Conservation (phyloP, 2,113 vertebrate species). For the Lathamus discolor region DNA sequence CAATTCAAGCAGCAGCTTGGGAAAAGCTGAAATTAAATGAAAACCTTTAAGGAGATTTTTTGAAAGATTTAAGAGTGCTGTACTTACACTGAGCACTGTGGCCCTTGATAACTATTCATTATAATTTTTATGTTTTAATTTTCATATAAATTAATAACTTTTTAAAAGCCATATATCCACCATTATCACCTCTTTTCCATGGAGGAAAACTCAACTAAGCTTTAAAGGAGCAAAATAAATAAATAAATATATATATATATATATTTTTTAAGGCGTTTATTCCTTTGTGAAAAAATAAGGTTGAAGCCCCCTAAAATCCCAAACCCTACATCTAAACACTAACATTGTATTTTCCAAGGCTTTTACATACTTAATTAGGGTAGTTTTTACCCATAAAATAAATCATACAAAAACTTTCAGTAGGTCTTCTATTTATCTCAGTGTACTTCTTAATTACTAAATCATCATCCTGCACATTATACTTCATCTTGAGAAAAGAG, state of each 20-base stretch:
- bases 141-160: background rate
- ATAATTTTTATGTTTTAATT: conserved; percentile 34
- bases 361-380: background rate
- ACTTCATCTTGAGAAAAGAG: background rate
- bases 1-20: background rate
- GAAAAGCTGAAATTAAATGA: background rate
- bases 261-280: background rate
- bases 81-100: background rate
- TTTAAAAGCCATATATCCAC: background rate
- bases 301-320: background rate
- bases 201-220: background rate
- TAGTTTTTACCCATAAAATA: background rate
- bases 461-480: background rate
- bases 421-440: background rate
- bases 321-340: background rate
- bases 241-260: no score
- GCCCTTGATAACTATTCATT: background rate
- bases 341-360: background rate
- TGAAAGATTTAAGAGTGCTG: background rate
- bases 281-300: background rate
- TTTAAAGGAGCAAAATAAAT: background rate
- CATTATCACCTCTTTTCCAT: background rate
- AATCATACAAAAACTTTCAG: background rate
- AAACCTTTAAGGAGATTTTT: conserved; percentile 18
- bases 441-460: background rate